Conservation (phyloP, 37 sponge, comb jelly and placozoan genomes). For the Ephydatia muelleri region DNA sequence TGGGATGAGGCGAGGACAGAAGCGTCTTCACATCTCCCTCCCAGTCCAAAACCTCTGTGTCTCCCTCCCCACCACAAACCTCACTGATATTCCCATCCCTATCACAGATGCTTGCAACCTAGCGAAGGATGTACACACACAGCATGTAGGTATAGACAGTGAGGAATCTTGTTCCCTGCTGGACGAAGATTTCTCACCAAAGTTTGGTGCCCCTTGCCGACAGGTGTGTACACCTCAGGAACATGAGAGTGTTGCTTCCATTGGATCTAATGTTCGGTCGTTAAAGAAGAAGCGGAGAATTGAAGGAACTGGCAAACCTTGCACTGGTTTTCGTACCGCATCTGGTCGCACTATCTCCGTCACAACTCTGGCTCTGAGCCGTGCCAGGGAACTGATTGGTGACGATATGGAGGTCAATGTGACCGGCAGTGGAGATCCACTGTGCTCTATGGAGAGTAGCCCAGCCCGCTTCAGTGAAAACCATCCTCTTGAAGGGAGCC, state of each 20-base stretch:
- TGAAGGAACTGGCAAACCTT: neutral
- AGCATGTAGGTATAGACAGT: too few relatives aligned
- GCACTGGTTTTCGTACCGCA: constrained; percentile 52
- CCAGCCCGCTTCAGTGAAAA: too few relatives aligned
- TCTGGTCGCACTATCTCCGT: constrained; percentile 23
- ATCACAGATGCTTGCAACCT: neutral
- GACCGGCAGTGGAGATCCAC: too few relatives aligned
- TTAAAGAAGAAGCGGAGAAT: neutral
- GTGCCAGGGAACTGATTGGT: constrained; percentile 25
- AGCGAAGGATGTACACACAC: neutral
- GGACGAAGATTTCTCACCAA: too few relatives aligned
- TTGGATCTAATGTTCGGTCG: neutral
- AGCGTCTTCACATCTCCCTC: neutral
- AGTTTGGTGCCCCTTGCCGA: too few relatives aligned
- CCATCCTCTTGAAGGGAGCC: neutral
- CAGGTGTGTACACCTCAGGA: neutral
- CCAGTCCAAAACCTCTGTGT: neutral
- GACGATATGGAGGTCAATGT: neutral
- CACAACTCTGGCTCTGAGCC: constrained; percentile 24
- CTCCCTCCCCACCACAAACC: neutral
- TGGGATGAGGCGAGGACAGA: neutral
- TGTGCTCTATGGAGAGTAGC: too few relatives aligned
- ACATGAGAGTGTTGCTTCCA: neutral
- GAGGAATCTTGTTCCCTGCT: too few relatives aligned
- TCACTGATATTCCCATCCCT: neutral